Percentiles rank a stretch among this genome's conserved stretches.
These are phyloP conservation scores for Acanthiza pusilla DNA, from an alignment of 2,797 vertebrate genomes.

Conservation along the genomic window DNA sequence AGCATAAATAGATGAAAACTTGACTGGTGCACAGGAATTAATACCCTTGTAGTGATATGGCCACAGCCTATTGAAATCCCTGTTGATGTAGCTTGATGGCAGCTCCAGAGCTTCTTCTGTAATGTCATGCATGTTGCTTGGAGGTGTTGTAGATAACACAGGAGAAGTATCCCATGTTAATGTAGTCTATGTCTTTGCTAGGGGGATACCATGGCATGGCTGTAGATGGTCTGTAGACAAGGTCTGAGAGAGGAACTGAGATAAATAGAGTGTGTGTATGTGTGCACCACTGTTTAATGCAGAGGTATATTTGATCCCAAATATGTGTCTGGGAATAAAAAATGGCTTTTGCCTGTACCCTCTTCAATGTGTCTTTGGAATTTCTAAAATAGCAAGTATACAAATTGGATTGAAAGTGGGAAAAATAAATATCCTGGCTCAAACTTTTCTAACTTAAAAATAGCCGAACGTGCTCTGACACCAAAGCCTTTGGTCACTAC, in stretches of 20 bases:
- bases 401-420: neutral
- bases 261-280: neutral
- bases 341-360: neutral
- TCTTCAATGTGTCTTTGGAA: neutral
- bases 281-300: neutral
- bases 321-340: neutral
- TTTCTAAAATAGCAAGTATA: neutral
- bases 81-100: neutral
- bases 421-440: neutral
- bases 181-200: rapidly evolving
- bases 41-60: neutral
- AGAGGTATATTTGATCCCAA: neutral
- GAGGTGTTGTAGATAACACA: neutral
- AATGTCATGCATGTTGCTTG: neutral
- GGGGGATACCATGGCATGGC: neutral
- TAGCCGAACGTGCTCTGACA: neutral
- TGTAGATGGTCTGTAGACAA: neutral
- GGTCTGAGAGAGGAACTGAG: neutral
- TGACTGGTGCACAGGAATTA: neutral
- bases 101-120: neutral
- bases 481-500: neutral
- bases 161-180: neutral
- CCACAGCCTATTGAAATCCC: neutral
- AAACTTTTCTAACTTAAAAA: neutral
- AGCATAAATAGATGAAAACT: neutral